These are phyloP conservation scores for Drosophila setosimentum DNA, from an alignment of 2,888 invertebrate genomes.

Conservation along the genomic window DNA sequence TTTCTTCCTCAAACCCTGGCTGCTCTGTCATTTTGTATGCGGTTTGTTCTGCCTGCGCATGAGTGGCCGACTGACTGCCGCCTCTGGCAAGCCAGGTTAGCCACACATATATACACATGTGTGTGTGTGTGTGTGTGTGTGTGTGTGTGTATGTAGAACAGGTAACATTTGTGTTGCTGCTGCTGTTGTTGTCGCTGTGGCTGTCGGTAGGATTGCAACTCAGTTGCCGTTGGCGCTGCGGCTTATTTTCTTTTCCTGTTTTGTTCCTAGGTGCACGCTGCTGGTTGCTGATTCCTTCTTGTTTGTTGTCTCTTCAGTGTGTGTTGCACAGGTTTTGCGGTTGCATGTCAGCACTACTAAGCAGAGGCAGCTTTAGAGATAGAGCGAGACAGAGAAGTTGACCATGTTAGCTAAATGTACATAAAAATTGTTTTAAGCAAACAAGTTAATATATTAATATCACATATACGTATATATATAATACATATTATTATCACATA, in stretches of 20 bases:
- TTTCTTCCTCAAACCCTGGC: constrained; percentile 13
- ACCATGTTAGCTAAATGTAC: constrained; percentile 18
- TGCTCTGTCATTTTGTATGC: constrained; percentile 23
- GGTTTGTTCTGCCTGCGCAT: constrained; percentile 60
- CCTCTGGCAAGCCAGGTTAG: constrained; percentile 31
- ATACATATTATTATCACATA: not conserved
- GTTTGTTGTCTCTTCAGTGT: constrained; percentile 21
- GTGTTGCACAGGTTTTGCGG: constrained; percentile 54
- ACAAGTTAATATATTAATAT: not conserved
- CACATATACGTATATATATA: not conserved
- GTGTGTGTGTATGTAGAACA: constrained; percentile 36
- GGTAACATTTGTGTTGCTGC: constrained; percentile 36
- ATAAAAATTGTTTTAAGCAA: not conserved
- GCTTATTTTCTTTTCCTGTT: constrained; percentile 47
- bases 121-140: constrained; percentile 3
- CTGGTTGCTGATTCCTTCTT: not conserved
- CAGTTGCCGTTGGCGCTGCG: constrained; percentile 26
- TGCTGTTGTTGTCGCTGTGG: constrained; percentile 15
- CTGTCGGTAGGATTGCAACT: constrained; percentile 32
- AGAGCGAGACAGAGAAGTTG: not conserved
- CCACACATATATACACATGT: constrained; percentile 3
- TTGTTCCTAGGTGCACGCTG: constrained; percentile 14
- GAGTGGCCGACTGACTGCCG: constrained; percentile 58
- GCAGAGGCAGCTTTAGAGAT: not conserved
- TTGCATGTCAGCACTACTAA: constrained; percentile 27